Evolutionary conservation across 2,113 vertebrate species (phyloP), one percentile per base, ranked within the genome.

Genomic region (Pongo abelii): DNA sequence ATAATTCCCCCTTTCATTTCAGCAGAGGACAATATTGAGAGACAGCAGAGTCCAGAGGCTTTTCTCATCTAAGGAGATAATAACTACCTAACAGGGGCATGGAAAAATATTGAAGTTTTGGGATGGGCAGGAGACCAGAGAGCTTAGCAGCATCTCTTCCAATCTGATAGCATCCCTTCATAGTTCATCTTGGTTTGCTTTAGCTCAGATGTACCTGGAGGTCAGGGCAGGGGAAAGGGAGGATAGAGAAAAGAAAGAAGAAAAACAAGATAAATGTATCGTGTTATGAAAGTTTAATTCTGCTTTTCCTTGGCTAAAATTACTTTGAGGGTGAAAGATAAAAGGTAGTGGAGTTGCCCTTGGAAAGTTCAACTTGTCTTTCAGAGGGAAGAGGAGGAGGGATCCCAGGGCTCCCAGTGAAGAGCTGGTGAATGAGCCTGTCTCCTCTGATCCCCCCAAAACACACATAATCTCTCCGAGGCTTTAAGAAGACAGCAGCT

Each of bases 211-310:
- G 13, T 93, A 98, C 89, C 97, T 80, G 93, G 84, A 81, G 92
- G 84, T 95, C 52, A 32, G 87, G 74, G 0, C 30, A 10, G 38
- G 32, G 48, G 57, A 35, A 8, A 59, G 40, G 75, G 90, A 70
- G 72, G 95, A 85, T 84, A 69, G 22, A 83, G 61, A 46, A 69
- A 89, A 93, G 88, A 84, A 93, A 95, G 86, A 95, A 40, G 96
- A 85, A 98, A 98, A 98, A 97, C 40, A 27, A 98, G 98, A 98
- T 98, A 98, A 98, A 98, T 97, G 97, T 97, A 94, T 98, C 70
- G 0, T 78, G 75, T 98, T 98, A 97, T 98, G 97, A 98, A 98
- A 98, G 97, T 98, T 98, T 99, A 99, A 98, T 98, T 98, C 98
- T 91, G 96, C 98, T 98, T 99, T 98, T 97, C 98, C 96, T 92